phyloP scores from a whole-genome alignment of 2,113 vertebrate species.

The Mobula birostris region DNA sequence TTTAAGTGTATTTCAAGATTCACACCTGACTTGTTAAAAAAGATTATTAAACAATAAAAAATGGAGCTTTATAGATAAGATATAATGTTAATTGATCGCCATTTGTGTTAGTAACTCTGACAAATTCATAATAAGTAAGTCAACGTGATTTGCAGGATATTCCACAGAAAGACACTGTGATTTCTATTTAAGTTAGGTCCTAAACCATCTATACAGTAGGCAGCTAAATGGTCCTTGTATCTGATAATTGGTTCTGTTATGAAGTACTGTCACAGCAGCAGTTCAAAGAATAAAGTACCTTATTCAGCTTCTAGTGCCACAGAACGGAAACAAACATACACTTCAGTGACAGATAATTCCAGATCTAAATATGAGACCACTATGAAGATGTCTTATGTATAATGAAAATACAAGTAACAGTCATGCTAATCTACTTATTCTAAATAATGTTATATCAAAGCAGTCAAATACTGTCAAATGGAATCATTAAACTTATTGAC shows the following conservation, averaged over 20 bases:
- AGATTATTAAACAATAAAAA: neutral
- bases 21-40: neutral
- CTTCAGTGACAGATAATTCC: conserved; percentile 46
- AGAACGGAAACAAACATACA: conserved; percentile 42
- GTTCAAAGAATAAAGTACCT: conserved; percentile 49
- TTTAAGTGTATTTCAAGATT: neutral
- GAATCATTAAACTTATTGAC: neutral
- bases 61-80: neutral
- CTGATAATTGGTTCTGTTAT: conserved; percentile 58
- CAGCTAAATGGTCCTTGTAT: neutral
- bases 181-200: conserved; percentile 55
- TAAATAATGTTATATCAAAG: neutral
- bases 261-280: conserved; percentile 51
- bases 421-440: neutral
- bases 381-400: conserved; percentile 49
- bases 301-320: conserved; percentile 40
- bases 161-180: conserved; percentile 47
- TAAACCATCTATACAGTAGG: conserved; percentile 43
- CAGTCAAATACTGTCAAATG: neutral
- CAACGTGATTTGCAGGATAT: conserved; percentile 44
- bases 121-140: conserved; percentile 41
- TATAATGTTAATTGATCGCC: neutral
- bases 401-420: conserved; percentile 47
- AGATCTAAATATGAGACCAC: conserved; percentile 49
- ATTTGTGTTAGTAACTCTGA: neutral